Percentiles rank a stretch among this genome's conserved stretches.
Conservation (phyloP, 2,113 vertebrate species). For the Notechis scutatus region DNA sequence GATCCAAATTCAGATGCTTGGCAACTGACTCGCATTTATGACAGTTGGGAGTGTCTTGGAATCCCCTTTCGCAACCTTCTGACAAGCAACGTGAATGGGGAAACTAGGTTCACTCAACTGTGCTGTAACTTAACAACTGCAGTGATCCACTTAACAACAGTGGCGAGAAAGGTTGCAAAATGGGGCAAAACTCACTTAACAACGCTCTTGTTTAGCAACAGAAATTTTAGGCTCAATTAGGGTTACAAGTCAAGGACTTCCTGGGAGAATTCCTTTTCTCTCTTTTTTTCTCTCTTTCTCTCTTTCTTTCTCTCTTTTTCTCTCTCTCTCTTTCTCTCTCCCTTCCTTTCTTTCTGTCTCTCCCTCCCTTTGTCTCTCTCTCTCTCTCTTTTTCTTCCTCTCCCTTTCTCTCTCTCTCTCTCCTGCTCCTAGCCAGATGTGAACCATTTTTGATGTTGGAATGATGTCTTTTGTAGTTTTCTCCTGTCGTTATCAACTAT, state of each 20-base stretch:
- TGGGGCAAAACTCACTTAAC: neutral
- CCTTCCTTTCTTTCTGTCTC: too few relatives aligned
- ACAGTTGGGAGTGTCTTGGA: neutral
- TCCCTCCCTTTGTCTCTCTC: too few relatives aligned
- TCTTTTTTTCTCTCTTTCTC: too few relatives aligned
- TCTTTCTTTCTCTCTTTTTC: too few relatives aligned
- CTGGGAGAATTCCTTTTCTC: neutral
- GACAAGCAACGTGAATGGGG: too few relatives aligned
- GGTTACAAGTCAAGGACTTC: neutral
- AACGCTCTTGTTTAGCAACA: neutral
- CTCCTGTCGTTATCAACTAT: neutral
- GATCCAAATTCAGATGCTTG: neutral
- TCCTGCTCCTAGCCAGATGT: neutral
- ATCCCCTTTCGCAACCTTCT: neutral
- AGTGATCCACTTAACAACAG: neutral
- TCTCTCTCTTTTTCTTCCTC: rapidly evolving
- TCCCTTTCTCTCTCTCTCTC: rapidly evolving
- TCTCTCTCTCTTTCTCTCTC: rapidly evolving
- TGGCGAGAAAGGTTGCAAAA: neutral
- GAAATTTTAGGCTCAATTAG: neutral
- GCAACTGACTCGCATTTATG: neutral
- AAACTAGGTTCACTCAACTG: too few relatives aligned
- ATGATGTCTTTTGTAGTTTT: neutral
- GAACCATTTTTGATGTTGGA: neutral
- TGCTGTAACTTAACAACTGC: neutral